A percentile compares a stretch with the other conserved stretches of the same genome.
These are phyloP conservation scores for Cryptoleucopteryx plumbea DNA, from an alignment of 2,113 vertebrate genomes.

Conservation along the genomic window DNA sequence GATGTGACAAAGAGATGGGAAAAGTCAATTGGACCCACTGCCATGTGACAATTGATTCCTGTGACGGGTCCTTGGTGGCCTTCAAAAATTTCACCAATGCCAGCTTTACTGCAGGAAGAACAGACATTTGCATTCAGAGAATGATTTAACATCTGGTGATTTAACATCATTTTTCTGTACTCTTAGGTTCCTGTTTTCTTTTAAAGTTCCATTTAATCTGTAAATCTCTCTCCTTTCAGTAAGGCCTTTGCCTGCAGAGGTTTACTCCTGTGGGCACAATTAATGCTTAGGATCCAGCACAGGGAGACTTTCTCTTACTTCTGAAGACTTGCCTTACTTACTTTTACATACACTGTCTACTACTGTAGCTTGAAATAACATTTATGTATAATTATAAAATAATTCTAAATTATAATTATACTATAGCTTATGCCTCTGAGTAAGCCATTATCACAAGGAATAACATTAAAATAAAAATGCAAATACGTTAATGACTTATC, in stretches of 20 bases:
- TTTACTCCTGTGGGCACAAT: not conserved
- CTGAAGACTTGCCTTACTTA: not conserved
- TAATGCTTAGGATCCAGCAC: not conserved
- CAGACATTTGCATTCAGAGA: not conserved
- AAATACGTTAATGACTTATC: not conserved
- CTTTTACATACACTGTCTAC: not conserved
- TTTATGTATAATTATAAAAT: slow-evolving; percentile 16
- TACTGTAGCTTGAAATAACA: not conserved
- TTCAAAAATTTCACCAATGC: slow-evolving; percentile 96
- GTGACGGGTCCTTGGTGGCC: slow-evolving; percentile 97
- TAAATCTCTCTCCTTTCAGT: not conserved
- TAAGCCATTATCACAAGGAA: not conserved
- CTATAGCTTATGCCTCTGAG: not conserved
- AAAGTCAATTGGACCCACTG: slow-evolving; percentile 92
- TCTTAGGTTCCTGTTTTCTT: not conserved
- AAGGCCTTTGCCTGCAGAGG: not conserved
- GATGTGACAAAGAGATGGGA: slow-evolving; percentile 97
- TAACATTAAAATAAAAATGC: slow-evolving; percentile 36
- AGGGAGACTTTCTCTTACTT: not conserved
- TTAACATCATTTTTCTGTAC: not conserved
- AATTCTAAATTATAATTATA: slow-evolving; percentile 14
- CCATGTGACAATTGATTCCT: slow-evolving; percentile 95
- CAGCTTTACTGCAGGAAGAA: slow-evolving; percentile 86
- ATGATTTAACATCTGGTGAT: not conserved
- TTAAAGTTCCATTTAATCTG: not conserved